Evolutionary conservation across 2,113 vertebrate genomes (phyloP).

Genomic region (Trogon surrucura): DNA sequence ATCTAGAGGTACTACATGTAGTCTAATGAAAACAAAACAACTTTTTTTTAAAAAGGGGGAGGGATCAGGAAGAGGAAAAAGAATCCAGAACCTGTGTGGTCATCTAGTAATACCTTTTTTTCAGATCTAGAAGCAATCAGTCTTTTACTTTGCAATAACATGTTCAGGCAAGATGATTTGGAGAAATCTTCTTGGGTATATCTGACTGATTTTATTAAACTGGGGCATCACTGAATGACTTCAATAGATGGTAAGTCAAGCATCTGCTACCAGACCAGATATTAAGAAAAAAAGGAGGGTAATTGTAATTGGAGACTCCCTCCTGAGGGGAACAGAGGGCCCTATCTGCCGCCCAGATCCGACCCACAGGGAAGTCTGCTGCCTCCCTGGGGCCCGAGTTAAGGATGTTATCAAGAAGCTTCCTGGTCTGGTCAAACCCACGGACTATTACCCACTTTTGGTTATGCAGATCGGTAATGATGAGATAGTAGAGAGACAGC

Average conservation of each 20-base stretch:
- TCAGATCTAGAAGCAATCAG: background rate
- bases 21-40: background rate
- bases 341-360: too few relatives aligned
- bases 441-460: too few relatives aligned
- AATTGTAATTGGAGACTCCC: too few relatives aligned
- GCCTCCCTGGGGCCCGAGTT: too few relatives aligned
- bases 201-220: background rate
- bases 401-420: too few relatives aligned
- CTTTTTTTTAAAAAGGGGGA: background rate
- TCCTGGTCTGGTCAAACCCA: too few relatives aligned
- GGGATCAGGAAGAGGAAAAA: background rate
- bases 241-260: background rate
- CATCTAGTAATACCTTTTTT: background rate
- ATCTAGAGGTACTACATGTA: background rate
- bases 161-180: background rate
- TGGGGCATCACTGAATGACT: background rate
- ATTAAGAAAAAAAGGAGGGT: too few relatives aligned
- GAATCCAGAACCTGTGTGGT: background rate
- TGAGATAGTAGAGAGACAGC: too few relatives aligned
- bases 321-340: too few relatives aligned
- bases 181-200: background rate
- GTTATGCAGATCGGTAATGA: too few relatives aligned
- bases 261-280: background rate
- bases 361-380: too few relatives aligned
- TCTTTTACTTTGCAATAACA: background rate